A percentile compares a stretch with the other conserved stretches of the same genome.
Conservation (phyloP, 2,113 vertebrate species). For the Coturnix japonica region DNA sequence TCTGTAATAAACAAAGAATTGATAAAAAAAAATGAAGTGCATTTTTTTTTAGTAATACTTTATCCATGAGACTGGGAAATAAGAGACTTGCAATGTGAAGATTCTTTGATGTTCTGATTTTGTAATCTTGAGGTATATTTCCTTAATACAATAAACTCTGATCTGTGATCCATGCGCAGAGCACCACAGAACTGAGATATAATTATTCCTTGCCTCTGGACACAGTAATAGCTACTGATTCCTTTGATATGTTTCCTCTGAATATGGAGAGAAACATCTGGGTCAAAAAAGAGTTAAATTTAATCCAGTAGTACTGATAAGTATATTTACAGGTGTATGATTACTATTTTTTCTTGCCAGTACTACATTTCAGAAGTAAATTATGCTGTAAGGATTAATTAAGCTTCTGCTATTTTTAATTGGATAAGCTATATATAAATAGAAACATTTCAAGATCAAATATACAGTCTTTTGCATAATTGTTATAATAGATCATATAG, state of each 20-base stretch:
- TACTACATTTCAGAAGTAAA: not conserved
- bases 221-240: not conserved
- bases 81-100: not conserved
- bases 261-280: not conserved
- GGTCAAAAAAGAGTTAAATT: not conserved
- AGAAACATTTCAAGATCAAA: slow-evolving; percentile 7
- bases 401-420: not conserved
- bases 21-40: not conserved
- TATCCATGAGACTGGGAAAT: not conserved
- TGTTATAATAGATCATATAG: not conserved
- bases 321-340: not conserved
- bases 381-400: not conserved
- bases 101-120: not conserved
- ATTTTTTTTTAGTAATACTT: not conserved
- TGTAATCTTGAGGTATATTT: not conserved
- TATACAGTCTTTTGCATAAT: not conserved
- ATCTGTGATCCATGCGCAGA: not conserved
- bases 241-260: not conserved
- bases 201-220: not conserved
- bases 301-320: not conserved
- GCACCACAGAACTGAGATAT: not conserved
- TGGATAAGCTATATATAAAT: not conserved
- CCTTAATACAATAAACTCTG: not conserved
- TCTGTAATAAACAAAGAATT: not conserved
- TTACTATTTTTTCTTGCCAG: not conserved